Evolutionary conservation across 2,113 vertebrate species (phyloP).

Genomic region (Benitochromis conjunctus): DNA sequence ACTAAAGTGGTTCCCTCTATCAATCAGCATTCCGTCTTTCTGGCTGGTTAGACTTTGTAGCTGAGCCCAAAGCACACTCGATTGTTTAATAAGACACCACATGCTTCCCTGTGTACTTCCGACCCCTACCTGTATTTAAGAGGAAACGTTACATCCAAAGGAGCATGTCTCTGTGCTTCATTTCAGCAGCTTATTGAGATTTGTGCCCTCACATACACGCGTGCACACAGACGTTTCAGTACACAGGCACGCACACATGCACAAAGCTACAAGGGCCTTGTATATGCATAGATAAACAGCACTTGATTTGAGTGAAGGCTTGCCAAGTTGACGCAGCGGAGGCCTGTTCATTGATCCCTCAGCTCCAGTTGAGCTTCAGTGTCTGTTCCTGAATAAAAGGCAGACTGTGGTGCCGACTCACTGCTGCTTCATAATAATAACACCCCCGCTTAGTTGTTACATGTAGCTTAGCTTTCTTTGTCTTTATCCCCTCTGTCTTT

Average conservation of each 20-base stretch:
- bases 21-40: not conserved
- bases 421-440: not conserved
- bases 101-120: not conserved
- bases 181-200: not conserved
- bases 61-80: not conserved
- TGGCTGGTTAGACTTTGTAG: not conserved
- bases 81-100: not conserved
- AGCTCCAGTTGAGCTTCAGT: conserved; percentile 7
- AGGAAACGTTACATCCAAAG: not conserved
- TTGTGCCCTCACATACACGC: not conserved
- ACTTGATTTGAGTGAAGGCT: conserved; percentile 33
- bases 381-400: conserved; percentile 18
- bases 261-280: not conserved
- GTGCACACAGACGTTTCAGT: not conserved
- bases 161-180: not conserved
- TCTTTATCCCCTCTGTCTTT: not conserved
- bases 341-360: conserved; percentile 25
- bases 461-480: not conserved
- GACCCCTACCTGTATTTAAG: not conserved
- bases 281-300: conserved; percentile 43
- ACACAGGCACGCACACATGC: not conserved
- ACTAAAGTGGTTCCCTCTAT: not conserved
- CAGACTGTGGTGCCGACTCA: not conserved
- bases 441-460: not conserved
- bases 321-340: conserved; percentile 37